Evolutionary conservation across 1,140 invertebrate genomes (phyloP).

Genomic region (Steinernema feltiae): DNA sequence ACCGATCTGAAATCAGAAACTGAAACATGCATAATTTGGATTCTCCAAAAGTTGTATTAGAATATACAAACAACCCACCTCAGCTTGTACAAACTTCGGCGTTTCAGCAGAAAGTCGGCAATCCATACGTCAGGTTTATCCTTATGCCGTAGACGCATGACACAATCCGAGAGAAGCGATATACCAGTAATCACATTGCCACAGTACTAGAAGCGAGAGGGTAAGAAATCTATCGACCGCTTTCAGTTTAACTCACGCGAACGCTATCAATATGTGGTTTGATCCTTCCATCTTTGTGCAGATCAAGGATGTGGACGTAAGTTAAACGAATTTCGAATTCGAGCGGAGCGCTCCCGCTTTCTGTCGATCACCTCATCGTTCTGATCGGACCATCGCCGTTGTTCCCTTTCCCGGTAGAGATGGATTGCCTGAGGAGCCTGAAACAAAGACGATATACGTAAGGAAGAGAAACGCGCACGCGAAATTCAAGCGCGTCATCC

Average conservation of each 20-base stretch:
- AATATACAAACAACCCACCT: conserved; percentile 63
- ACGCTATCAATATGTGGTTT: conserved; percentile 92
- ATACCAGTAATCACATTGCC: conserved; percentile 87
- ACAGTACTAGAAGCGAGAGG: conserved; percentile 71
- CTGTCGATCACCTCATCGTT: conserved; percentile 70
- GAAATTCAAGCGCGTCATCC: conserved; percentile 89
- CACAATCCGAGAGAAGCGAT: conserved; percentile 75
- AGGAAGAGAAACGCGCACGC: conserved; percentile 68
- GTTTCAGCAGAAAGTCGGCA: conserved; percentile 73
- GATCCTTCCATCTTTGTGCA: conserved; percentile 79
- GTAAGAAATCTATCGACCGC: neutral
- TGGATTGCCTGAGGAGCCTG: conserved; percentile 78
- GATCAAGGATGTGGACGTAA: conserved; percentile 79
- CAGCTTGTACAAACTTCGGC: conserved; percentile 85
- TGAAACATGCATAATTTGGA: no score
- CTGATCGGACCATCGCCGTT: conserved; percentile 71
- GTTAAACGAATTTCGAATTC: conserved; percentile 65
- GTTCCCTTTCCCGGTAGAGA: conserved; percentile 87
- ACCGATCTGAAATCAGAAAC: no score
- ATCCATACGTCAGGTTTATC: conserved; percentile 65
- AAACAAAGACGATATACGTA: neutral
- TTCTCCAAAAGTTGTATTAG: no score
- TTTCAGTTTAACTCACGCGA: conserved; percentile 65
- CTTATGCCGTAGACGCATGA: conserved; percentile 80
- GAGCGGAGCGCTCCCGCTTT: conserved; percentile 69